Base-by-base conservation (phyloP, 2,113 vertebrate genomes). In the Azemiops feae region DNA sequence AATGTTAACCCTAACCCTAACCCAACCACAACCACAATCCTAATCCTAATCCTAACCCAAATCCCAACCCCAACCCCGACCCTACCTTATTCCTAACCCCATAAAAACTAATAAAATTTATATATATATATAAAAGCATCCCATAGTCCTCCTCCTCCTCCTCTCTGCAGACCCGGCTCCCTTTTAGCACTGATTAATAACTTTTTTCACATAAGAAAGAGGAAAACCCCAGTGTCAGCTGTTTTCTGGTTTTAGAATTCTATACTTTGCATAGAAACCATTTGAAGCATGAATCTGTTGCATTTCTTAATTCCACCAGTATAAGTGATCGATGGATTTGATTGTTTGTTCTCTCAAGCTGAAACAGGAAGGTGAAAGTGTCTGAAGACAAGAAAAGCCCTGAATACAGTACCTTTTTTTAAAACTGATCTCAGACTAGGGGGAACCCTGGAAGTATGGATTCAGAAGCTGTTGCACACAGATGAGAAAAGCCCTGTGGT, bases 351-450 rank as follows among this genome's bases (percentile, higher is more conserved):
- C 18, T 14, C 85, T 92, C 55, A 93, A 50, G 25, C 20, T 39
- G 47, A 91, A 23, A 11, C 11, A 81, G 54, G 18, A 60, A 94
- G 74, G 89, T 11, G 92, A 91, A 90, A 60, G 64, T 91, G 60
- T 81, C 53, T 92, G 89, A 92, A 93, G 45, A 18, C 43, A 54
- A 85, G 12, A 64, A 64, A 20, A 87, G 8, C 47, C 69, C 91
- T 88, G 90, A 88, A 43, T 50, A 9, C 47, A 1, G 8, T 88
- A 14, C 5, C 92, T 94, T 91, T 94, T 50, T 95, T 81, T 94
- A 50, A 92, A 96, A 58, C 93, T 92, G n/a, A 94, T 91, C 91
- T 94, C 87, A 88, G 92, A 0, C 45, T 92, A 45, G 34, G 55
- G 27, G 0, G 23, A n/a, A n/a, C n/a, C n/a, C n/a, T 7, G 57